Evolutionary conservation across 2,113 vertebrate genomes (phyloP).

Genomic region (Takifugu flavidus): DNA sequence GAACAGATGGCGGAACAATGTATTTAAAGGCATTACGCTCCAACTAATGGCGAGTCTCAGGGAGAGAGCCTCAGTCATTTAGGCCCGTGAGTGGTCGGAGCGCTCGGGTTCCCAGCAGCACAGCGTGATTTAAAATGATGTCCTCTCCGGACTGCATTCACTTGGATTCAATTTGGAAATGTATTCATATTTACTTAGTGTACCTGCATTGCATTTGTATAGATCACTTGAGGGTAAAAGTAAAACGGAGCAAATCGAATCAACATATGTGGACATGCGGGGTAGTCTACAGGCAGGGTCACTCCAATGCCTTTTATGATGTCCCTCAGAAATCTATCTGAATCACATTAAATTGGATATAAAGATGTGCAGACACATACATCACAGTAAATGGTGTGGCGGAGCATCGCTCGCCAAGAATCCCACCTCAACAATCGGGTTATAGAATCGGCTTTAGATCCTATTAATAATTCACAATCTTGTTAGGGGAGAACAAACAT

Average conservation of each 20-base stretch:
- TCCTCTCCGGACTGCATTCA: conserved; percentile 68
- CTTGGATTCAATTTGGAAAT: conserved; percentile 72
- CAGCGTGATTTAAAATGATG: conserved; percentile 72
- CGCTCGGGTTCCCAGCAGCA: conserved; percentile 62
- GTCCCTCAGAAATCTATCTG: conserved; percentile 79
- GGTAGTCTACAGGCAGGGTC: conserved; percentile 59
- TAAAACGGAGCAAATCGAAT: conserved; percentile 72
- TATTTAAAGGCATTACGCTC: conserved; percentile 70
- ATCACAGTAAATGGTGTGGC: conserved; percentile 77
- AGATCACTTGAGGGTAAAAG: conserved; percentile 66
- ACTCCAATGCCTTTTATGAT: conserved; percentile 75
- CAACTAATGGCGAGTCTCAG: conserved; percentile 63
- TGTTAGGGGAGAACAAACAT: conserved; percentile 82
- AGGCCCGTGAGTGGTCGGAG: conserved; percentile 55
- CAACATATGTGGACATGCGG: conserved; percentile 57
- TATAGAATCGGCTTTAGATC: conserved; percentile 75
- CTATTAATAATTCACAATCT: conserved; percentile 83
- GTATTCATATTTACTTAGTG: conserved; percentile 80
- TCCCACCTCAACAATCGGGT: conserved; percentile 80
- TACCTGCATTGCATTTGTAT: conserved; percentile 78
- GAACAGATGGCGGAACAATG: conserved; percentile 68
- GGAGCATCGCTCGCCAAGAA: conserved; percentile 68
- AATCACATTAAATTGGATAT: conserved; percentile 79
- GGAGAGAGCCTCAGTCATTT: conserved; percentile 60
- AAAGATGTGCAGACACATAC: conserved; percentile 82